Conservation (phyloP, 2,888 invertebrate genomes). For the Eristalis arbustorum region DNA sequence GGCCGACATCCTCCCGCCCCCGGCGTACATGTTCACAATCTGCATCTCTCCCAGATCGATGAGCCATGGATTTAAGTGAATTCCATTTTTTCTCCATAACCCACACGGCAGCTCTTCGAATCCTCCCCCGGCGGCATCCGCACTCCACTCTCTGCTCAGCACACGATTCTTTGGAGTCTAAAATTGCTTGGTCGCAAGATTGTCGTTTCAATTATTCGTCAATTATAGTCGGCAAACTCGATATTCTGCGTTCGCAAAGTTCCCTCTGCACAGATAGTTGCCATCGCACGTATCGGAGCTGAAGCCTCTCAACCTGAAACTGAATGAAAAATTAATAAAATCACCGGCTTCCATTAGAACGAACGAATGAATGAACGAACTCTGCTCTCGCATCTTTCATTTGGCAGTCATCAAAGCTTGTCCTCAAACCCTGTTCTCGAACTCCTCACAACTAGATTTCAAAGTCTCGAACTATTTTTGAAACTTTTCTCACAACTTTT, state of each 20-base stretch:
- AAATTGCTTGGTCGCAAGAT: background rate
- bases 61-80: too few relatives aligned
- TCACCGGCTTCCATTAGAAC: background rate
- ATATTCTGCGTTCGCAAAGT: conserved; percentile 1
- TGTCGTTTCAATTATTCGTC: conserved; percentile 20
- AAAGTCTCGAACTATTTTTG: conserved; percentile 45
- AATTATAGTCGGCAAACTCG: conserved; percentile 9
- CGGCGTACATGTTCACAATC: too few relatives aligned
- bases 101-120: too few relatives aligned
- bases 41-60: too few relatives aligned
- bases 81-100: too few relatives aligned
- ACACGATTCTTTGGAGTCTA: background rate
- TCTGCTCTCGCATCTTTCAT: background rate
- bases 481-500: conserved; percentile 40
- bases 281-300: background rate
- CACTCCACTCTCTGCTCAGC: background rate
- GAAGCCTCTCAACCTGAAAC: conserved; percentile 4
- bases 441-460: conserved; percentile 30
- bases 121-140: too few relatives aligned
- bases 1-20: too few relatives aligned
- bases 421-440: background rate
- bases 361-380: background rate
- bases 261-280: background rate
- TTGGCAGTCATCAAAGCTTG: background rate
- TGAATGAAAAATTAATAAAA: conserved; percentile 47